Evolutionary conservation across 2,888 invertebrate genomes (phyloP), one percentile per base, ranked within the genome.

Genomic region (Sarcophaga rosellei): DNA sequence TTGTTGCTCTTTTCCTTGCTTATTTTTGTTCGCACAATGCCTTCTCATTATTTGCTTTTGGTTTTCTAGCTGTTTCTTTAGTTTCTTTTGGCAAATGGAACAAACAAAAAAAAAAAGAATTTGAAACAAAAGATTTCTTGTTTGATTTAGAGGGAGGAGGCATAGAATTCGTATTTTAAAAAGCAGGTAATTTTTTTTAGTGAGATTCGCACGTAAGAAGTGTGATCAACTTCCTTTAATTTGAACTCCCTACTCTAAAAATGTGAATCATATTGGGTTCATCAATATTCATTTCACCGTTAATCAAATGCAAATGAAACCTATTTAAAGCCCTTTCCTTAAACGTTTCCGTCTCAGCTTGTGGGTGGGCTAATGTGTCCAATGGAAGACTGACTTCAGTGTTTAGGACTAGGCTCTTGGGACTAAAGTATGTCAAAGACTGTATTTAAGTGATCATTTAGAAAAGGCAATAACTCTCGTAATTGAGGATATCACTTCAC

Each of bases 141-240:
- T 17, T 15, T 57, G 17, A 3, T 76, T 35, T 17, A 21, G 8
- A 8, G 44, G 21, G 4, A 35, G 35, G 35, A 35, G 35, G 35
- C 35, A 35, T 35, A 35, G 35, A 35, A 35, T 74, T 65, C n/a
- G 47, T 62, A 47, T 23, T 73, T 73, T 57, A 35, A 35, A 35
- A 35, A 35, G 35, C 35, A 35, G 35, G 35, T 35, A 35, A 3
- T 25, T 69, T 72, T 68, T 68, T 77, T 61, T 2, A 35, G 35
- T 8, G 35, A 35, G 35, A 87, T 87, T 88, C 88, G 85, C 88
- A 88, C 84, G 85, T 87, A 87, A 61, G 73, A 88, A 85, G 88
- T 87, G 88, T 84, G 88, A 88, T 85, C 88, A 77, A 74, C 78
- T 73, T 82, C 80, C 84, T 69, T 62, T 69, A 74, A 63, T 87